Base-by-base conservation (phyloP, 2,888 invertebrate species). In the Noctua comes region DNA sequence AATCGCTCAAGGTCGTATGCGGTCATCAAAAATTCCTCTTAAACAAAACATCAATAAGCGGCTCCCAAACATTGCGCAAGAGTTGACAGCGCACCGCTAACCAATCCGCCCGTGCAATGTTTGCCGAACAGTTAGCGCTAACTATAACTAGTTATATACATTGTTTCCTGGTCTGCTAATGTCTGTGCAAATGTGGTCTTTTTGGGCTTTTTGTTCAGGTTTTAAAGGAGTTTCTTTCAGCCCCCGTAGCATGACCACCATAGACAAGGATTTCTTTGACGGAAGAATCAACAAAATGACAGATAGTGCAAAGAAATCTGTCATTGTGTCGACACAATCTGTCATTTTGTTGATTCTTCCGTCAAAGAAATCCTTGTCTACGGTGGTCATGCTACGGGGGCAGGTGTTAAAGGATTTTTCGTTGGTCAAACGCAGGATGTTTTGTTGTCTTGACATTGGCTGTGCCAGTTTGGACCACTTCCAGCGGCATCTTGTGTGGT, bases 81-180 rank as follows among this genome's bases (percentile, higher is more conserved):
- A 48, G n/a, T 71, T 83, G 71, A 76, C 86, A 74, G 31, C 13
- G 10, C 36, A n/a, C 43, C 46, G 84, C 79, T 86, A 84, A 84
- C 59, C 10, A 18, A 70, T 73, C 48, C 51, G 54, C 68, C 36
- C 48, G 43, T 65, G 73, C 68, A 51, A 79, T 84, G 86, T 76
- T 86, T 86, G 59, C 40, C 10, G 0, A 21, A 18, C 46, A 57
- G 59, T 84, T 79, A 83, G 70, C 54, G 48, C 18, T 51, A 36
- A 51, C 36, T 54, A 40, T n/a, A 57, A 51, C 40, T 71, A 73
- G 65, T 73, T 73, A n/a, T 51, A 36, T 8, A n/a, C 18, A 24
- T 6, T 7, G 48, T 83, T 86, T 84, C 83, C 79, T 76, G 46
- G 13, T 73, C 5, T 31, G 54, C 31, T 73, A 57, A 69, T 77